phyloP scores from a whole-genome alignment of 2,797 vertebrate genomes.

The Gymnopithys bicolor region DNA sequence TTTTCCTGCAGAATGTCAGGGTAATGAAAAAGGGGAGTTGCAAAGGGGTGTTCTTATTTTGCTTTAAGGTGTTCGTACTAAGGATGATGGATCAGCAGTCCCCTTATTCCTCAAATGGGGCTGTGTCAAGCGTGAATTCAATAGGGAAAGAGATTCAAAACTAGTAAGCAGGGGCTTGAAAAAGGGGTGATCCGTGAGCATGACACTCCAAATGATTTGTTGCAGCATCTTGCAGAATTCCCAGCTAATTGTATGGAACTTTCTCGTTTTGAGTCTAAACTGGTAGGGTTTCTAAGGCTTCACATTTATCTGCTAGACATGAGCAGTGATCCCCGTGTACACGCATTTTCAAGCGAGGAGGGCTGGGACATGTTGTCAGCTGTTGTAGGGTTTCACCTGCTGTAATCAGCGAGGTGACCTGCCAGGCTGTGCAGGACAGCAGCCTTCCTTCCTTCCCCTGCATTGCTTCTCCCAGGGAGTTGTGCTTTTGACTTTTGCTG shows the following conservation, averaged over 20 bases:
- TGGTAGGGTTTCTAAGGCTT: not conserved
- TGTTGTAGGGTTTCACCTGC: not conserved
- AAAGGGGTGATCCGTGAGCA: not conserved
- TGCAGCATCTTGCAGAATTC: constrained; percentile 1
- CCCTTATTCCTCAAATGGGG: not conserved
- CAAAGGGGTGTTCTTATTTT: not conserved
- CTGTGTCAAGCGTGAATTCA: not conserved
- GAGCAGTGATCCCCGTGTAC: not conserved
- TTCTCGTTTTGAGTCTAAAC: not conserved
- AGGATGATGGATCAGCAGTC: not conserved
- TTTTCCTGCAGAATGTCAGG: not conserved
- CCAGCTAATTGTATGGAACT: not conserved
- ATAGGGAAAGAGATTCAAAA: not conserved
- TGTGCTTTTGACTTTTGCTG: not conserved
- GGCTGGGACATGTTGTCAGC: not conserved
- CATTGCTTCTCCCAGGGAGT: not conserved
- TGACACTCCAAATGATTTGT: not conserved
- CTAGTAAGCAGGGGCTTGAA: not conserved
- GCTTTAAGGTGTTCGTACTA: not conserved
- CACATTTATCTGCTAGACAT: not conserved
- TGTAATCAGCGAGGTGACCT: rapidly evolving
- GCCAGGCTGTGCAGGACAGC: not conserved
- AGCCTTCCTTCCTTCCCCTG: not conserved
- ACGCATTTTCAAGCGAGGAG: not conserved
- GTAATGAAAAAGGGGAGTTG: not conserved